phyloP scores from a whole-genome alignment of 2,113 vertebrate species.

The Trematocara macrostoma region DNA sequence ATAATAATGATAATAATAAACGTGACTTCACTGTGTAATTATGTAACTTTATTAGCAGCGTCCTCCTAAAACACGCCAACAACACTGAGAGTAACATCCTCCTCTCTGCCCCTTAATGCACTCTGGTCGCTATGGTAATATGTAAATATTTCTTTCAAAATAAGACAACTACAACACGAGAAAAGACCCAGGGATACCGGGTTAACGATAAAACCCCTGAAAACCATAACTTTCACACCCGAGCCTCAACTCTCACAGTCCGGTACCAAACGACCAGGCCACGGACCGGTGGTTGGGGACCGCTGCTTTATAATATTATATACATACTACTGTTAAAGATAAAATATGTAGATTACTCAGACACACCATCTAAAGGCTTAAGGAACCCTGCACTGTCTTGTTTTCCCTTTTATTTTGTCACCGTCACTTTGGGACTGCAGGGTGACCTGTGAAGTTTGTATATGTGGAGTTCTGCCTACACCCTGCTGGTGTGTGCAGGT shows the following conservation, averaged over 20 bases:
- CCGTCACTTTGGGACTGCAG: background rate
- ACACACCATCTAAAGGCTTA: rapidly evolving
- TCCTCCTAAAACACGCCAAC: rapidly evolving
- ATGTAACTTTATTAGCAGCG: background rate
- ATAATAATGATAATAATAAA: too few relatives aligned
- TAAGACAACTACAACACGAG: background rate
- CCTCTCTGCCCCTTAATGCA: background rate
- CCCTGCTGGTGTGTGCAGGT: background rate
- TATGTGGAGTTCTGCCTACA: background rate
- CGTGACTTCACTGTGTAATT: background rate
- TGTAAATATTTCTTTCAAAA: background rate
- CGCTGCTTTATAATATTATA: background rate
- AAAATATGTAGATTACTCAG: background rate
- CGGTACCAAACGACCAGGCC: background rate
- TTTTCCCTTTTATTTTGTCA: background rate
- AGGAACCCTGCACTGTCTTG: background rate
- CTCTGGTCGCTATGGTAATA: background rate
- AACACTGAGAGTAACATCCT: background rate
- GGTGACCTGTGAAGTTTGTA: background rate
- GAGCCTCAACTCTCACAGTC: rapidly evolving
- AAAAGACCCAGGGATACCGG: background rate
- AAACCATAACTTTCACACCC: rapidly evolving
- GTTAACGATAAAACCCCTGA: background rate
- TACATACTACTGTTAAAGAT: background rate
- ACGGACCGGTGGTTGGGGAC: background rate